phyloP scores from a whole-genome alignment of 64 coral and sea anemone genomes.

The Montipora cactus region DNA sequence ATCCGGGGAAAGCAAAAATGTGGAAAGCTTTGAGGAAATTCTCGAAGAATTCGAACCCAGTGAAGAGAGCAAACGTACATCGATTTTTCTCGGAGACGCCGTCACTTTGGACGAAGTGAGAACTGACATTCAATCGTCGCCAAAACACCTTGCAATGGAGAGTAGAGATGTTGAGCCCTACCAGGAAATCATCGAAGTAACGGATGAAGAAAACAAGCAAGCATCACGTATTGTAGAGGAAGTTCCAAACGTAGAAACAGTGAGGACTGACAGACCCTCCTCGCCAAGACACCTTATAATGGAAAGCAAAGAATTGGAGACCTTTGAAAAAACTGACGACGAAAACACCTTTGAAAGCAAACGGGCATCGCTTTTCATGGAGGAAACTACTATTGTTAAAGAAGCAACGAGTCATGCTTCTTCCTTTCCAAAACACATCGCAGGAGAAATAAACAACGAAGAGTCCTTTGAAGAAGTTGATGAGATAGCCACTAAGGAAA shows the following conservation, averaged over 20 bases:
- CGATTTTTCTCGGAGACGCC: neutral
- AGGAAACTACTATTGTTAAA: neutral
- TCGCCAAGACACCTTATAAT: no score
- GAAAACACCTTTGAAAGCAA: neutral
- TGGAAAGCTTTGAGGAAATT: neutral
- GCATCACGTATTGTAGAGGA: neutral
- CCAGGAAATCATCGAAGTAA: neutral
- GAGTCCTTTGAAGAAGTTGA: slow-evolving; percentile 7
- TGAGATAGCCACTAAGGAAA: neutral
- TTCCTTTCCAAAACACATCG: slow-evolving; percentile 2
- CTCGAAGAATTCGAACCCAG: neutral
- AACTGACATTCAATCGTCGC: slow-evolving; percentile 1
- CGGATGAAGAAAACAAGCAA: slow-evolving; percentile 4
- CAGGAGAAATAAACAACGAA: neutral
- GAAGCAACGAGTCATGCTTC: neutral
- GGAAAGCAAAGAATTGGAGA: no score
- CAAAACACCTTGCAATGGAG: neutral
- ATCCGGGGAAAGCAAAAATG: neutral
- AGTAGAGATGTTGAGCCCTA: neutral
- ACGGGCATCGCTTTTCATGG: neutral
- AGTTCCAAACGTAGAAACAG: neutral
- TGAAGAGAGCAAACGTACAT: slow-evolving; percentile 29
- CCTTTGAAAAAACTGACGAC: no score
- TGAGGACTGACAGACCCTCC: no score
- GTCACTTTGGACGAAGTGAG: neutral